A percentile compares a stretch with the other conserved stretches of the same genome.
phyloP scores from a whole-genome alignment of 2,888 invertebrate species.

The Eupelmus urozonus region DNA sequence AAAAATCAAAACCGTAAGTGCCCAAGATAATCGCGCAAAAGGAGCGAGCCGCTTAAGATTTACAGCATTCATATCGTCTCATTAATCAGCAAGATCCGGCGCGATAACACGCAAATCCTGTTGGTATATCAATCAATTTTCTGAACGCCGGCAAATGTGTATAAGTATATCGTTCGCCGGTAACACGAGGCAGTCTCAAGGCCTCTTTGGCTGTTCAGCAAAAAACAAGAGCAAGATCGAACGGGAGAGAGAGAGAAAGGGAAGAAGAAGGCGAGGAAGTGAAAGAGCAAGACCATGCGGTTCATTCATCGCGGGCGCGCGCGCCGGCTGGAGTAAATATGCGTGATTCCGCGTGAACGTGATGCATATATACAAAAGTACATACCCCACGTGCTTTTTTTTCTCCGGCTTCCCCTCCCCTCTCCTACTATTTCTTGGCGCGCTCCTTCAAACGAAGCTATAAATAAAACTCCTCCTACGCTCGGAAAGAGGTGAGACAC shows the following conservation, averaged over 20 bases:
- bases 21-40: background rate
- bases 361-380: constrained; percentile 62
- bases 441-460: constrained; percentile 64
- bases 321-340: constrained; percentile 60
- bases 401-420: background rate
- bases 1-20: background rate
- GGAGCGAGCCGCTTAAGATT: background rate
- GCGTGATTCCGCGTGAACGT: constrained; percentile 63
- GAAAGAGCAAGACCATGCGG: background rate
- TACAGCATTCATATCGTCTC: background rate
- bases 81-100: background rate
- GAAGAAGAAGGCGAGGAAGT: background rate
- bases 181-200: background rate
- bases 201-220: background rate
- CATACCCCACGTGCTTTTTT: constrained; percentile 64
- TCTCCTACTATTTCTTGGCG: constrained; percentile 5
- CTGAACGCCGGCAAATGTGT: background rate
- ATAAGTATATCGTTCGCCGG: background rate
- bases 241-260: constrained; percentile 3
- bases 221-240: background rate
- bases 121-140: constrained; percentile 12
- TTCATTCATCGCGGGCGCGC: constrained; percentile 38
- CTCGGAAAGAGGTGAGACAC: background rate
- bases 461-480: constrained; percentile 65
- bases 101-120: constrained; percentile 12